Conservation (phyloP, 1,140 invertebrate species). For the Battus philenor region DNA sequence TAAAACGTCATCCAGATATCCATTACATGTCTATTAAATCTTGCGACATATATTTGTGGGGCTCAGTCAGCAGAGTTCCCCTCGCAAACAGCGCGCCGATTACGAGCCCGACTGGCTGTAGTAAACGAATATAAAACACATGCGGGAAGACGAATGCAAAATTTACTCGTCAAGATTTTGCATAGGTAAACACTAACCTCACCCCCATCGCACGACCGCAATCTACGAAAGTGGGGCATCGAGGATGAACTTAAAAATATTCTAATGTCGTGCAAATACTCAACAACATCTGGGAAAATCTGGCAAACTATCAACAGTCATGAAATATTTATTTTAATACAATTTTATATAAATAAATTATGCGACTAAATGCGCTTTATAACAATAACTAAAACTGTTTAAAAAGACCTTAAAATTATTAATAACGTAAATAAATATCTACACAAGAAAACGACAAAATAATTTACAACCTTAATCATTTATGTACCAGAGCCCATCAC, state of each 20-base stretch:
- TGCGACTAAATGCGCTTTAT: too few relatives aligned
- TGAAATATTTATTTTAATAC: too few relatives aligned
- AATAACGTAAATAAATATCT: too few relatives aligned
- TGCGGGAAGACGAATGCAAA: slow-evolving; percentile 71
- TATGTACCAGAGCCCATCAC: too few relatives aligned
- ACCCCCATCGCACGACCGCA: slow-evolving; percentile 27
- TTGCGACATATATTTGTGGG: slow-evolving; percentile 74
- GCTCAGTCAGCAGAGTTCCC: slow-evolving; percentile 69
- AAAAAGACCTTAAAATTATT: too few relatives aligned
- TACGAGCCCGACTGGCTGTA: slow-evolving; percentile 66
- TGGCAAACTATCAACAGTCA: not conserved
- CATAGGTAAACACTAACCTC: slow-evolving; percentile 65
- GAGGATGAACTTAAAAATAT: slow-evolving; percentile 5
- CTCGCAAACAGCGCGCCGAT: slow-evolving; percentile 71
- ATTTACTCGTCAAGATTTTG: slow-evolving; percentile 69
- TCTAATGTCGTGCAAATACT: slow-evolving; percentile 7
- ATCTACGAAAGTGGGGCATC: slow-evolving; percentile 13
- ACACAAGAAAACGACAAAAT: too few relatives aligned
- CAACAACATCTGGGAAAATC: not conserved
- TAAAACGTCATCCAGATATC: slow-evolving; percentile 76
- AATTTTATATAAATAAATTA: too few relatives aligned
- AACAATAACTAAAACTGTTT: too few relatives aligned
- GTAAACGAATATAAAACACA: slow-evolving; percentile 75
- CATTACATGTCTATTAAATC: slow-evolving; percentile 76
- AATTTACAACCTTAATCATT: too few relatives aligned